Conservation (phyloP, 2,797 vertebrate species). For the Arctocebus calabarensis region DNA sequence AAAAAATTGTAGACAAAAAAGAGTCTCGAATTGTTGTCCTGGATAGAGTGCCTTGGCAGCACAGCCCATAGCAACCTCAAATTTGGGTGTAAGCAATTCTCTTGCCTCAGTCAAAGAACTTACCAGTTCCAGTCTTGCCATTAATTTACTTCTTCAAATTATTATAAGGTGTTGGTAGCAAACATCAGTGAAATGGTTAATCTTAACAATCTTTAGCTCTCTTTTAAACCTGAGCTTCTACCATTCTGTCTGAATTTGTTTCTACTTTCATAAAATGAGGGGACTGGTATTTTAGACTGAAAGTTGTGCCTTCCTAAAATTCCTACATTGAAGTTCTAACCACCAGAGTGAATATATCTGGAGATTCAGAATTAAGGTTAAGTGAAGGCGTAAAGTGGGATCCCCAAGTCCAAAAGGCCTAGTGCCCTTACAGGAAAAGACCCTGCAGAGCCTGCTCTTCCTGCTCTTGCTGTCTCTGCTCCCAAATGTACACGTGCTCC, state of each 20-base stretch:
- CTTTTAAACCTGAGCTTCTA: not conserved
- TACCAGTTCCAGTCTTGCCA: not conserved
- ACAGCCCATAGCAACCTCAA: too few species aligned
- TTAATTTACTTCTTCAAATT: not conserved
- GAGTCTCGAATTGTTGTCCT: too few species aligned
- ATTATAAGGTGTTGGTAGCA: not conserved
- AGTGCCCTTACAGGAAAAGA: not conserved
- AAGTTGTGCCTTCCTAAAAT: not conserved
- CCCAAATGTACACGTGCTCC: not conserved
- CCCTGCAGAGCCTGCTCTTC: not conserved
- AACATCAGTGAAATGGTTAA: not conserved
- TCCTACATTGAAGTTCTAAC: not conserved
- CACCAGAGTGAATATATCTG: not conserved
- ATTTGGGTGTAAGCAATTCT: too few species aligned
- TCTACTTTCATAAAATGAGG: slow-evolving; percentile 27
- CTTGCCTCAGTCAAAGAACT: not conserved
- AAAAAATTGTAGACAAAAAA: too few species aligned
- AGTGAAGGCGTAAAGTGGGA: not conserved
- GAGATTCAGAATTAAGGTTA: not conserved
- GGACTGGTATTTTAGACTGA: not conserved
- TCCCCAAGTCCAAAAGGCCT: not conserved
- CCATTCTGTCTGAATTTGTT: not conserved
- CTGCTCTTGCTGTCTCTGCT: too few species aligned
- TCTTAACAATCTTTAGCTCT: not conserved
- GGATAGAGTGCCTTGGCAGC: too few species aligned